A percentile compares a stretch with the other conserved stretches of the same genome.
Conservation (phyloP, 2,888 invertebrate genomes). For the Erebia ligea region DNA sequence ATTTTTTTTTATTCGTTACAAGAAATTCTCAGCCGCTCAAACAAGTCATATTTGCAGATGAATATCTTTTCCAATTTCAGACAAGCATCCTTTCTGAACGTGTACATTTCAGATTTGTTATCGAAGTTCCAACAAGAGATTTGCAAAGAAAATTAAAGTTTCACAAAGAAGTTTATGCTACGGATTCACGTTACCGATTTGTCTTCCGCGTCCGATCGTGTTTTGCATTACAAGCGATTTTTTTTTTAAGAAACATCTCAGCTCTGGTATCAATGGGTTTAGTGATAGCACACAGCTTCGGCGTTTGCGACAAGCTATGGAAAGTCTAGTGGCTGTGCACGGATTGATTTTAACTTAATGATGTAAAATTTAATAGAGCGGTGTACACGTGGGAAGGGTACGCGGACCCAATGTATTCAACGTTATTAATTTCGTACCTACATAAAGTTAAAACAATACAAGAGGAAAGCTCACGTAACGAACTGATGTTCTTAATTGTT, state of each 20-base stretch:
- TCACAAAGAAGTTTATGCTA: background rate
- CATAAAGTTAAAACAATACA: background rate
- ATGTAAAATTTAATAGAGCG: no score
- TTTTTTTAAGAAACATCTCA: no score
- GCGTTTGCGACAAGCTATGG: no score
- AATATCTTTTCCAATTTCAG: background rate
- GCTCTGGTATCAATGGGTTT: no score
- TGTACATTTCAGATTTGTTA: slow-evolving; percentile 9
- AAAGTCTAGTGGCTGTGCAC: no score
- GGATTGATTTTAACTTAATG: no score
- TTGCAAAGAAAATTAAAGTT: slow-evolving; percentile 6
- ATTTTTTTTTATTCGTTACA: background rate
- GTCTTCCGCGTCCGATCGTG: no score
- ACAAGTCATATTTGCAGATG: background rate
- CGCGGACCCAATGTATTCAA: background rate
- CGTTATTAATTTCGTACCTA: background rate
- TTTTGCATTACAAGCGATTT: no score
- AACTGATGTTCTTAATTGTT: background rate
- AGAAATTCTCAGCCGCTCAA: background rate
- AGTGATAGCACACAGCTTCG: no score
- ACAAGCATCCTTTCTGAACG: background rate
- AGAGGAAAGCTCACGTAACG: background rate
- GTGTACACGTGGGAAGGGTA: background rate
- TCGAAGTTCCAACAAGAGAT: background rate
- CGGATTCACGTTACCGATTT: background rate